A percentile compares a stretch with the other conserved stretches of the same genome.
Evolutionary conservation across 2,888 invertebrate genomes (phyloP).

Genomic region (Hedychridium roseum): DNA sequence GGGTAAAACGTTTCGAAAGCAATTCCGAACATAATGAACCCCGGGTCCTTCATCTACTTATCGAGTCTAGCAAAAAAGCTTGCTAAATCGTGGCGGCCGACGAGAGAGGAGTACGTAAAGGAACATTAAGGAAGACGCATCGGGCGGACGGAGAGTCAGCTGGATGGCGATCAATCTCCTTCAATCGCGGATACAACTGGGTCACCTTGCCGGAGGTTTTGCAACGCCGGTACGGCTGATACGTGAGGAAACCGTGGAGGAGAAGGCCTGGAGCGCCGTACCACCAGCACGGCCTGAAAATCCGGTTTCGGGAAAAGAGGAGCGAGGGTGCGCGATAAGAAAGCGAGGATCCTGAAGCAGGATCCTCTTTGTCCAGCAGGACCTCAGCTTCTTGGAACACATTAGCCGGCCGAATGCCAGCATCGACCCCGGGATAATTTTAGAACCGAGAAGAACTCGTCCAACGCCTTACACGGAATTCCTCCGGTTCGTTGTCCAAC

Average conservation of each 20-base stretch:
- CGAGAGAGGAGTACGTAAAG: too few species aligned
- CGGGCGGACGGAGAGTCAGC: too few species aligned
- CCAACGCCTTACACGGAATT: not conserved
- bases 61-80: too few species aligned
- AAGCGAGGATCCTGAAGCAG: not conserved
- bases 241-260: slow-evolving; percentile 29
- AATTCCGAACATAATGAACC: too few species aligned
- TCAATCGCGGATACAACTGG: slow-evolving; percentile 42
- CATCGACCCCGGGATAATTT: slow-evolving; percentile 17
- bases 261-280: not conserved
- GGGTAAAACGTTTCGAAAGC: too few species aligned
- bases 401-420: slow-evolving; percentile 18
- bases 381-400: slow-evolving; percentile 39
- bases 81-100: too few species aligned
- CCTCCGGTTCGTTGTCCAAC: not conserved
- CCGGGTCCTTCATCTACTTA: too few species aligned
- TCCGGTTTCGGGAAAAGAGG: slow-evolving; percentile 53
- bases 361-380: slow-evolving; percentile 18
- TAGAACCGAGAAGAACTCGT: slow-evolving; percentile 20
- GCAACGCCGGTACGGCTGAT: slow-evolving; percentile 36
- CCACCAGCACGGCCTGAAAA: slow-evolving; percentile 35
- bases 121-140: too few species aligned
- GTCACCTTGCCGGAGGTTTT: slow-evolving; percentile 55
- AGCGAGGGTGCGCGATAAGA: slow-evolving; percentile 2
- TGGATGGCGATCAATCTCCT: too few species aligned